phyloP scores from a whole-genome alignment of 2,888 invertebrate species.

The Linnaemya vulpina region DNA sequence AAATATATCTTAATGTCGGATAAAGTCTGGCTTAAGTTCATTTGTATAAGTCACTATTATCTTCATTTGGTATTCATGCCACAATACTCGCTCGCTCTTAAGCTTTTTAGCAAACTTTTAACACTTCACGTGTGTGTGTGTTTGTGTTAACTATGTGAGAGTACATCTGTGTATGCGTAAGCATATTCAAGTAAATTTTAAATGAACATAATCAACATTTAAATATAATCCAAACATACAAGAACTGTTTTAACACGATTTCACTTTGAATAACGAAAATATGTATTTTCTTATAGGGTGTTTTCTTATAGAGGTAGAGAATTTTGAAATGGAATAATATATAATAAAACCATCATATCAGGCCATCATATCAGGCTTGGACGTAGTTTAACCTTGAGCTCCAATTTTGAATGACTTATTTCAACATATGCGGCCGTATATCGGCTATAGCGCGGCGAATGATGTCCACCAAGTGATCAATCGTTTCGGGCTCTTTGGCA shows the following conservation, averaged over 20 bases:
- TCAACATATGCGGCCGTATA: no score
- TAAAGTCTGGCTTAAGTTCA: conserved; percentile 44
- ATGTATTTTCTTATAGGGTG: conserved; percentile 15
- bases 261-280: conserved; percentile 61
- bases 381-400: no score
- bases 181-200: conserved; percentile 40
- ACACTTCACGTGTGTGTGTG: conserved; percentile 6
- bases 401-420: no score
- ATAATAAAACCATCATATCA: no score
- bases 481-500: no score
- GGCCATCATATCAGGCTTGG: no score
- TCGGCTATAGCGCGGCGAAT: no score
- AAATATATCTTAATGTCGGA: conserved; percentile 11
- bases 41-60: conserved; percentile 34
- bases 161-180: conserved; percentile 40
- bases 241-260: conserved; percentile 65
- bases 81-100: conserved; percentile 36
- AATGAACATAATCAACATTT: conserved; percentile 61
- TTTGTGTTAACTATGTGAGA: no score
- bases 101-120: conserved; percentile 55
- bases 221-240: conserved; percentile 63
- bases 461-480: no score
- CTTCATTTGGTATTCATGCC: conserved; percentile 57
- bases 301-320: no score
- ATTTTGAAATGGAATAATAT: no score